phyloP scores from a whole-genome alignment of 2,113 vertebrate genomes.

The Gadus chalcogrammus region DNA sequence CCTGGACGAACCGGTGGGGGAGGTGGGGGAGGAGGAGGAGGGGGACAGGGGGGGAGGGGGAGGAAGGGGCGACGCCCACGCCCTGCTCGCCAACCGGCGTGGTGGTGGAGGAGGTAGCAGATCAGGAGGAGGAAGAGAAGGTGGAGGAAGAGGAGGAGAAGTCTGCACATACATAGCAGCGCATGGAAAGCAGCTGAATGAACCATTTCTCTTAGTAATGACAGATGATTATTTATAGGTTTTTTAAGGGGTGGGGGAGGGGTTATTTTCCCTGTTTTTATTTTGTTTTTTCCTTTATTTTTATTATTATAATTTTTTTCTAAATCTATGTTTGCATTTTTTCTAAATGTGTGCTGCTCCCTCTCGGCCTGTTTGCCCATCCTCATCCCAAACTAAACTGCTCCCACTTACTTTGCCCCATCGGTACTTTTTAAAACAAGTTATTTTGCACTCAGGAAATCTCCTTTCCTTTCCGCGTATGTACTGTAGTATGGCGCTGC shows the following conservation, averaged over 20 bases:
- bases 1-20: constrained; percentile 90
- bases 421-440: constrained; percentile 73
- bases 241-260: constrained; percentile 50
- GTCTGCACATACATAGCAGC: constrained; percentile 86
- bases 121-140: constrained; percentile 70
- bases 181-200: constrained; percentile 54
- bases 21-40: constrained; percentile 79
- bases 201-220: constrained; percentile 75
- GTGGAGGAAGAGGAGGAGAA: constrained; percentile 73
- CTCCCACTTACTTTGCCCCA: constrained; percentile 78
- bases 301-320: neutral
- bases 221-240: constrained; percentile 74
- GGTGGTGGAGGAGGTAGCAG: constrained; percentile 73
- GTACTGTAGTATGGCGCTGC: too few relatives aligned
- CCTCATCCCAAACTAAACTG: constrained; percentile 71
- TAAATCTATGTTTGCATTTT: neutral
- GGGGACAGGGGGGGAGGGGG: constrained; percentile 51
- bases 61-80: constrained; percentile 63
- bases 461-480: constrained; percentile 61
- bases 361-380: constrained; percentile 70
- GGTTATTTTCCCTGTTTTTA: constrained; percentile 54
- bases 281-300: neutral
- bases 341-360: constrained; percentile 69
- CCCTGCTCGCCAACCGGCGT: constrained; percentile 59
- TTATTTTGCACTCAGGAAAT: constrained; percentile 97